Evolutionary conservation across 1,140 invertebrate species (phyloP).

Genomic region (Diuraphis noxia): DNA sequence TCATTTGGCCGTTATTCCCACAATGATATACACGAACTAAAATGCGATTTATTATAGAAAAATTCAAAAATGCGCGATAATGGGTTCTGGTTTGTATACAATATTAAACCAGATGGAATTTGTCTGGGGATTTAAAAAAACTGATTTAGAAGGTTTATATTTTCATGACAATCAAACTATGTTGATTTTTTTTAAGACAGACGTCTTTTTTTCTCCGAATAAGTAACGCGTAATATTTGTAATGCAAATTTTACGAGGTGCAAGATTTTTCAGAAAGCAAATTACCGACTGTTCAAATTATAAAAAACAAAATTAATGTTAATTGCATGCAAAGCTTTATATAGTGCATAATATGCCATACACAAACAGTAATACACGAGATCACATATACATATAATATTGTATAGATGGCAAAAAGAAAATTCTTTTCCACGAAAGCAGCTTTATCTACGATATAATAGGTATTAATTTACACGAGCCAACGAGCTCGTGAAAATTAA

Average conservation of each 20-base stretch:
- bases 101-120: background rate
- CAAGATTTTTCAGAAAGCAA: background rate
- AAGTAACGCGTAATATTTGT: background rate
- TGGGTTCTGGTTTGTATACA: background rate
- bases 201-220: background rate
- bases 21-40: background rate
- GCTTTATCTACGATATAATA: background rate
- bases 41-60: background rate
- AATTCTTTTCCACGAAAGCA: background rate
- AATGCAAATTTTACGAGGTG: background rate
- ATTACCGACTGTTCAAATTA: background rate
- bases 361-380: background rate
- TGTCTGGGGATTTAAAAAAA: background rate
- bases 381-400: background rate
- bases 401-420: background rate
- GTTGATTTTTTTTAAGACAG: background rate
- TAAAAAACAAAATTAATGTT: constrained; percentile 11
- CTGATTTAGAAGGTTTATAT: background rate
- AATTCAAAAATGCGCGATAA: no score
- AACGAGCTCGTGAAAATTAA: background rate
- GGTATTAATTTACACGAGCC: background rate
- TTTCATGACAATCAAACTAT: background rate
- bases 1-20: background rate
- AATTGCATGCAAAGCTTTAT: background rate
- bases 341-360: background rate